Percentiles rank a stretch among this genome's conserved stretches.
phyloP scores from a whole-genome alignment of 2,797 vertebrate genomes.

The Helarctos malayanus region DNA sequence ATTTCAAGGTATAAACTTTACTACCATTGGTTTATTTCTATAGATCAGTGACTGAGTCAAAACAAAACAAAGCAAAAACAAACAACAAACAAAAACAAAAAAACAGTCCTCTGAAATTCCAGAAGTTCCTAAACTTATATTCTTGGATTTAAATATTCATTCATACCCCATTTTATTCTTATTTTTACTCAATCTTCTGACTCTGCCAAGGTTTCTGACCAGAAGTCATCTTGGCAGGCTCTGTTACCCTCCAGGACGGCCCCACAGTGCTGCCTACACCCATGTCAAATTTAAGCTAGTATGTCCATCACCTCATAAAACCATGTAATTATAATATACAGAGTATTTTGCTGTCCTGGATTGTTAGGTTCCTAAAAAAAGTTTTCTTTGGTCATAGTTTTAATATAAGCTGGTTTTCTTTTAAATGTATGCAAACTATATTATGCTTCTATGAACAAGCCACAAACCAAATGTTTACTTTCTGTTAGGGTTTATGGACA shows the following conservation, averaged over 20 bases:
- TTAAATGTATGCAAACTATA: background rate
- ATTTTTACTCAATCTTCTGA: slow-evolving; percentile 22
- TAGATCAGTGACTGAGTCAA: background rate
- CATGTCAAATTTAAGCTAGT: background rate
- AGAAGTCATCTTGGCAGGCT: background rate
- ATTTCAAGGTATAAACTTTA: background rate
- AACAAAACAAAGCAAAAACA: background rate
- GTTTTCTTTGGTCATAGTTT: background rate
- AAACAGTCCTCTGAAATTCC: background rate
- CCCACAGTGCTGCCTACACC: background rate
- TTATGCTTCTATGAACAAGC: background rate
- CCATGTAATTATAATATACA: background rate
- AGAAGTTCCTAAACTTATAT: background rate
- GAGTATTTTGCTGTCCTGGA: background rate
- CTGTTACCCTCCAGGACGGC: background rate
- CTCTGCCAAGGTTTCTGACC: background rate
- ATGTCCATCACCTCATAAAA: background rate
- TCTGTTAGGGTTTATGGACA: background rate
- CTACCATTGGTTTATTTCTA: background rate
- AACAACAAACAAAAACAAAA: background rate
- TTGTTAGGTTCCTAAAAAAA: background rate
- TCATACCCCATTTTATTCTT: background rate
- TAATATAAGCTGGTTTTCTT: background rate
- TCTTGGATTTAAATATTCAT: background rate
- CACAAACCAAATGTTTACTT: background rate